Base-by-base conservation (phyloP, 2,888 invertebrate species). In the Eupeodes luniger region DNA sequence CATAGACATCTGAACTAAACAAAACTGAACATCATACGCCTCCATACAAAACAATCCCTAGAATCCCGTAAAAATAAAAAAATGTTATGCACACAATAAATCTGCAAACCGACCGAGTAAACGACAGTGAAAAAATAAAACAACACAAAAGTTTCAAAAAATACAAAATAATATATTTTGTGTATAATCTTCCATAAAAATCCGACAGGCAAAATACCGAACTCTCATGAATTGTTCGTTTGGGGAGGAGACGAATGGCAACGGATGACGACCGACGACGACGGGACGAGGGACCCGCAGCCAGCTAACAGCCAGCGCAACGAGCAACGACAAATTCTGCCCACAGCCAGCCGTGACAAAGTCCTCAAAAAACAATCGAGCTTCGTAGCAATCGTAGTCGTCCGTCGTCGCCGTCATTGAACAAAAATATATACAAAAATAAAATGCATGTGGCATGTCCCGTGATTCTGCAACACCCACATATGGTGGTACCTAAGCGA, bases 361-460 rank as follows among this genome's bases (percentile, higher is more conserved):
- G 79, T 70, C 76, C 66, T 59, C 78, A 40, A 67, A 64, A 62
- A 57, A 72, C 72, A 72, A 72, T 59, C 27, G 59, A 53, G 44
- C 70, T 57, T 70, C 19, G 70, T 27, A 27, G 27, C 27, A 55
- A 55, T 44, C 44, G 70, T n/a, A 6, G 34, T 51, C 51, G 51
- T 27, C 5, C 34, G 62, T 62, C 62, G 62, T 36, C 16, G 27
- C 27, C 62, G 62, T 6, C 62, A 44, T 64, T 57, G 44, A 55
- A 55, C 51, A 40, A 51, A 70, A 40, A 49, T 67, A 57, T 16
- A 74, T 57, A 49, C 44, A 62, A 62, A 81, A 81, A 76, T 34
- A 12, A 75, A 83, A 76, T 87, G 87, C 87, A 87, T 81, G 80
- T 87, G 80, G 87, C 87, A 87, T 83, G 83, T 87, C 87, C 76